A percentile compares a stretch with the other conserved stretches of the same genome.
phyloP scores from a whole-genome alignment of 53 echinoderm and acorn worm species.

The Hippasteria phrygiana region DNA sequence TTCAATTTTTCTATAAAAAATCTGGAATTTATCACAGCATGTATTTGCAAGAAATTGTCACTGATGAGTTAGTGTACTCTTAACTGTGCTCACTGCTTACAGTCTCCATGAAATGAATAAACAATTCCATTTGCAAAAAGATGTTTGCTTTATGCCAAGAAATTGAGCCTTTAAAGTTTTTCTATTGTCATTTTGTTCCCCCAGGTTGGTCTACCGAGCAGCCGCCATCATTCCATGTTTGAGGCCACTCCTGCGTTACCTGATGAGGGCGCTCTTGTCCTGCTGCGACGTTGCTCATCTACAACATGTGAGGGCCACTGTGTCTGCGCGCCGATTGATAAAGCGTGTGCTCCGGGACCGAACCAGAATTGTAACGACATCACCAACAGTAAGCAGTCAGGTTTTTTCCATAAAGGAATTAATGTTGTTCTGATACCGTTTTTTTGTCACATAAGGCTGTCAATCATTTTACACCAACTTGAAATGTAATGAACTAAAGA shows the following conservation, averaged over 20 bases:
- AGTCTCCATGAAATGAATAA: too few relatives aligned
- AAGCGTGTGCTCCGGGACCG: conserved; percentile 14
- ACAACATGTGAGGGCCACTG: conserved; percentile 62
- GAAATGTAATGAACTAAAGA: too few relatives aligned
- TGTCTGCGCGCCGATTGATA: conserved; percentile 41
- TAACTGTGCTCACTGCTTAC: too few relatives aligned
- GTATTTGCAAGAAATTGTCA: too few relatives aligned
- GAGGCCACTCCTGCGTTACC: conserved; percentile 17
- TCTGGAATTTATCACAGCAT: too few relatives aligned
- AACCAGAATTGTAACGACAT: not conserved
- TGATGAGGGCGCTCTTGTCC: conserved; percentile 36
- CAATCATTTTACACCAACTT: not conserved
- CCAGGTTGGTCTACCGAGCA: conserved; percentile 60
- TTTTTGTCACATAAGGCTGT: not conserved
- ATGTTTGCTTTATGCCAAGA: too few relatives aligned
- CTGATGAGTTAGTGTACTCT: too few relatives aligned
- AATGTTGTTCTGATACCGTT: not conserved
- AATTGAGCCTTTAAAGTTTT: not conserved
- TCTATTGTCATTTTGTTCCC: not conserved
- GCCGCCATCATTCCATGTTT: conserved; percentile 53
- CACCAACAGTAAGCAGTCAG: not conserved
- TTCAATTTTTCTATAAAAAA: too few relatives aligned
- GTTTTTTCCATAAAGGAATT: not conserved
- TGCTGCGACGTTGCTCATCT: conserved; percentile 49
- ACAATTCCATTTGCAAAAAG: too few relatives aligned